phyloP scores from a whole-genome alignment of 2,888 invertebrate species.

The Beris chalybata region DNA sequence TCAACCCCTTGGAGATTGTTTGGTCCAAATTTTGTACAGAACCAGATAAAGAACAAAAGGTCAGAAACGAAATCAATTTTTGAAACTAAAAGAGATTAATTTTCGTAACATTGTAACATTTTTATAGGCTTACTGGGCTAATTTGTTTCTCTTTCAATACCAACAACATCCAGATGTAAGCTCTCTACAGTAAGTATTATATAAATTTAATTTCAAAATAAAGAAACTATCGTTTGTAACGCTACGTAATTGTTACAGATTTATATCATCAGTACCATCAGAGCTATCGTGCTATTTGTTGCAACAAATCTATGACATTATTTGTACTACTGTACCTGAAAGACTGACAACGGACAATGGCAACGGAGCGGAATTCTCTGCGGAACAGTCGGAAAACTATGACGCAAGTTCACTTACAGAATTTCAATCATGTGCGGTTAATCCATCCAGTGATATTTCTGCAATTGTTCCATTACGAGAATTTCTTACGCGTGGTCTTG shows the following conservation, averaged over 20 bases:
- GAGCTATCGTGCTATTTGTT: slow-evolving; percentile 52
- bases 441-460: slow-evolving; percentile 51
- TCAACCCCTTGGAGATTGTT: slow-evolving; percentile 5
- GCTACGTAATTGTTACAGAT: slow-evolving; percentile 42
- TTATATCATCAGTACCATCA: slow-evolving; percentile 51
- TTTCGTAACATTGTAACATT: background rate
- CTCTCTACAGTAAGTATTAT: too few species aligned
- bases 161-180: slow-evolving; percentile 37
- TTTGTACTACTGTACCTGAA: slow-evolving; percentile 43
- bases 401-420: background rate
- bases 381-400: background rate
- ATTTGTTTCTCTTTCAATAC: slow-evolving; percentile 50
- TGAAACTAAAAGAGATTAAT: background rate
- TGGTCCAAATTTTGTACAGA: slow-evolving; percentile 19
- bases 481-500: slow-evolving; percentile 52
- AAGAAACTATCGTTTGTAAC: background rate
- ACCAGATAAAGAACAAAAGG: slow-evolving; percentile 16
- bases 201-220: background rate
- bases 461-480: slow-evolving; percentile 53
- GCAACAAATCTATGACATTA: slow-evolving; percentile 52
- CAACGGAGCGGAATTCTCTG: too few species aligned
- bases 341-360: background rate
- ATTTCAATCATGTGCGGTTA: slow-evolving; percentile 20
- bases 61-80: background rate
- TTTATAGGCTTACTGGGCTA: slow-evolving; percentile 49